These are phyloP conservation scores for Pseudomugil tenellus DNA, from an alignment of 2,797 vertebrate species.

Conservation along the genomic window DNA sequence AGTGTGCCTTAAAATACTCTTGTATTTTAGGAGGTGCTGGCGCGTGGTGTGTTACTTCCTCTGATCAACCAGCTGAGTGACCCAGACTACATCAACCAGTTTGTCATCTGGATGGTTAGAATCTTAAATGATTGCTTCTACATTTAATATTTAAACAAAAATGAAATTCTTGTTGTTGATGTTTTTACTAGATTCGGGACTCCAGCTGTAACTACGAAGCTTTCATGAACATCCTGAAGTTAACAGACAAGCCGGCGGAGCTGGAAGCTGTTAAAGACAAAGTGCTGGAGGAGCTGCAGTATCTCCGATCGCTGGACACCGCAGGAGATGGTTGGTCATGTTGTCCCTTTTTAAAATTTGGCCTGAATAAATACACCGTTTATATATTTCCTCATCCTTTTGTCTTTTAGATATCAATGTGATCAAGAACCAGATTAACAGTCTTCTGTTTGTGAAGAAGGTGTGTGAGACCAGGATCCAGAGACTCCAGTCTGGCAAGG, in stretches of 20 bases:
- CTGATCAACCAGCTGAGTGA: conserved; percentile 98
- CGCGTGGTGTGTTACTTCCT: conserved; percentile 96
- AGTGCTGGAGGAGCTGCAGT: conserved; percentile 95
- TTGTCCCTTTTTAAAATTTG: background rate
- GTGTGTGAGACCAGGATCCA: conserved; percentile 98
- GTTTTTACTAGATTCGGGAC: conserved; percentile 88
- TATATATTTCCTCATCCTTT: conserved; percentile 8
- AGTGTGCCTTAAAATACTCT: conserved; percentile 9
- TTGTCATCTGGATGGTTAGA: conserved; percentile 99
- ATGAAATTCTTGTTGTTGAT: background rate
- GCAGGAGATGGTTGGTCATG: conserved; percentile 90
- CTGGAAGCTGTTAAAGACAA: conserved; percentile 98
- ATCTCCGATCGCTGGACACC: conserved; percentile 96
- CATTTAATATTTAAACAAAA: background rate
- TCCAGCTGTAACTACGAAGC: conserved; percentile 99
- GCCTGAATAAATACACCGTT: background rate
- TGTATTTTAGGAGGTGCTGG: conserved; percentile 91
- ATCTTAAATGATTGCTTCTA: background rate
- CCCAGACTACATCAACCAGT: conserved; percentile 99
- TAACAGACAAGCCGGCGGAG: conserved; percentile 93
- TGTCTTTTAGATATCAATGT: conserved; percentile 91
- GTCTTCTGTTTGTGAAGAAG: conserved; percentile 99
- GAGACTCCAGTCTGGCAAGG: conserved; percentile 97
- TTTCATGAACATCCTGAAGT: conserved; percentile 99
- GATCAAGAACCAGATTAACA: conserved; percentile 99